Conservation (phyloP, 2,113 vertebrate species). For the Psittacara wagleri region DNA sequence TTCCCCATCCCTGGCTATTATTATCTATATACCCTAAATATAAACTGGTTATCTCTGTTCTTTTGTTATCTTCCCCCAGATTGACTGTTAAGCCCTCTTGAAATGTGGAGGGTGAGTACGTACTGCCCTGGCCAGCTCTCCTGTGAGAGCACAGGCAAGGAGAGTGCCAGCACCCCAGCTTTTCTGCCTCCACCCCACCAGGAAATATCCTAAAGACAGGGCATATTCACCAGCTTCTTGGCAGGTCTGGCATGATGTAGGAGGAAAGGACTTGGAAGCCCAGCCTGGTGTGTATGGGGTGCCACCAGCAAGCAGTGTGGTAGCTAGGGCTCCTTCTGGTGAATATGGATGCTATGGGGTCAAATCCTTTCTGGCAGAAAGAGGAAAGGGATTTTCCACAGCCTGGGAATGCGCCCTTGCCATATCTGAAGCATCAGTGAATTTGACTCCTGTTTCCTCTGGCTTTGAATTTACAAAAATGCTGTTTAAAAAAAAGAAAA, state of each 20-base stretch:
- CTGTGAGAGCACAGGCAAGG: background rate
- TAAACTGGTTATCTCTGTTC: background rate
- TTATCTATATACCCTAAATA: background rate
- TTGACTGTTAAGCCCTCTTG: background rate
- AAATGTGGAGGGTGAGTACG: fast-evolving
- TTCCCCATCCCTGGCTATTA: background rate
- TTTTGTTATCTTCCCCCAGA: background rate
- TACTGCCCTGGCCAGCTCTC: background rate
- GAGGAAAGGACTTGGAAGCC: background rate
- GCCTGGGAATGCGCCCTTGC: background rate
- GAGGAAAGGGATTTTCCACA: background rate
- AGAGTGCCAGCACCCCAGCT: background rate
- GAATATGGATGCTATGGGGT: background rate
- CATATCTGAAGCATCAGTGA: background rate
- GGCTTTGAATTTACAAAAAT: background rate
- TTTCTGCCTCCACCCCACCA: background rate
- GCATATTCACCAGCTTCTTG: background rate
- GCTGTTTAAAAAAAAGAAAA: background rate
- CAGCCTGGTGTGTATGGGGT: background rate
- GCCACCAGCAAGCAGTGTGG: background rate
- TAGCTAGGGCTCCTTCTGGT: background rate
- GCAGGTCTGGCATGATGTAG: background rate
- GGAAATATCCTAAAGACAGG: background rate
- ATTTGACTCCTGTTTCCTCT: background rate
- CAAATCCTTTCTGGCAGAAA: background rate